Conservation (phyloP, 2,888 invertebrate genomes). For the Lasioglossum oenotherae region DNA sequence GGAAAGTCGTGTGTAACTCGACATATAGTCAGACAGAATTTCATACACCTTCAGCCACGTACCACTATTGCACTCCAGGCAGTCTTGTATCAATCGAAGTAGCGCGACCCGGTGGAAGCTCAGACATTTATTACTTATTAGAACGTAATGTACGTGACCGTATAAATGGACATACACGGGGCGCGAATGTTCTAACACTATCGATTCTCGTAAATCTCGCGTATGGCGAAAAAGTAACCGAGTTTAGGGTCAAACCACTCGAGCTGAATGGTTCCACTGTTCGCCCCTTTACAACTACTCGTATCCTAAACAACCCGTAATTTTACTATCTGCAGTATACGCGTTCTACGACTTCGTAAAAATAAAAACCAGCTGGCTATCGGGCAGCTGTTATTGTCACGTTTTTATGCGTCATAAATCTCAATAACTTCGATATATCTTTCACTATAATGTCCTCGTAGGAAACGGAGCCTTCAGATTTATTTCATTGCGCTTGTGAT, state of each 20-base stretch:
- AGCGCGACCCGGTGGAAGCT: neutral
- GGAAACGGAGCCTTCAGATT: neutral
- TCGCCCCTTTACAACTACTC: constrained; percentile 6
- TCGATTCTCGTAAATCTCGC: constrained; percentile 13
- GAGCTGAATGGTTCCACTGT: neutral
- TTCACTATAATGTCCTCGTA: neutral
- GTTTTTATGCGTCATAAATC: constrained; percentile 2
- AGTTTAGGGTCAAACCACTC: constrained; percentile 14
- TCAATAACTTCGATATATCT: constrained; percentile 1
- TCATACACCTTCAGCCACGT: neutral
- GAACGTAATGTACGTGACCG: neutral
- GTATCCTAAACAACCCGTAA: constrained; percentile 9
- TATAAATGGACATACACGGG: neutral
- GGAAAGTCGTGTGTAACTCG: constrained; percentile 20
- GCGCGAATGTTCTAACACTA: neutral
- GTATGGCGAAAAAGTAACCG: neutral
- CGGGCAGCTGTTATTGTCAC: neutral
- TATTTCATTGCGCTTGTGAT: neutral
- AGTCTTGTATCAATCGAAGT: neutral
- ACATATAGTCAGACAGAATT: neutral
- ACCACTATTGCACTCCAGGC: neutral
- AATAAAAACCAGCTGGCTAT: neutral
- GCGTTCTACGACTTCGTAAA: constrained; percentile 2
- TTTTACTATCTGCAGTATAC: neutral
- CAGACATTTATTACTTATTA: constrained; percentile 13